A percentile compares a stretch with the other conserved stretches of the same genome.
Evolutionary conservation across 2,888 invertebrate genomes (phyloP).

Genomic region (Podabrus alpinus): DNA sequence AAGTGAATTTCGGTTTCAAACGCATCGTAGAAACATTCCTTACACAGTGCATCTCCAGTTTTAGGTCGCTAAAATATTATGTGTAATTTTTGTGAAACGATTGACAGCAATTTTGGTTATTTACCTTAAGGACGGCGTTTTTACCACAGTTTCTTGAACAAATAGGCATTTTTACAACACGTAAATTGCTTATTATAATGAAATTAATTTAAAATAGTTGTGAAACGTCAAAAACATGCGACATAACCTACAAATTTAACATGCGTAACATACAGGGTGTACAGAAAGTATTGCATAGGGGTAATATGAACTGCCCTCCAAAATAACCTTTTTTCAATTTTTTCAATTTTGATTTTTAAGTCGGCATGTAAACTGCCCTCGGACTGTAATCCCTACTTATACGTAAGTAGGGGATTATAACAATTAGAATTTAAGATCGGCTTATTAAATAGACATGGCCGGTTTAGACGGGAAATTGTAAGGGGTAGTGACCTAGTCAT

Average conservation of each 20-base stretch:
- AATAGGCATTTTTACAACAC: constrained; percentile 66
- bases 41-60: constrained; percentile 90
- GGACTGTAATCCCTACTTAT: no score
- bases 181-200: background rate
- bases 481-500: no score
- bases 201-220: constrained; percentile 23
- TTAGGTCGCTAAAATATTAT: constrained; percentile 77
- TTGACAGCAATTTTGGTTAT: background rate
- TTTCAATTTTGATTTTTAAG: no score
- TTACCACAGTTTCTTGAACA: constrained; percentile 77
- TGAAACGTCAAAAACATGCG: background rate
- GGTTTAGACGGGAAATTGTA: no score
- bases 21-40: constrained; percentile 90
- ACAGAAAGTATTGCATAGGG: no score
- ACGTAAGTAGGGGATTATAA: no score
- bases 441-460: no score
- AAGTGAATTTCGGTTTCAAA: constrained; percentile 95
- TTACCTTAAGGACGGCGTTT: constrained; percentile 76
- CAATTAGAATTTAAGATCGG: no score
- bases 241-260: background rate
- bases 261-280: background rate
- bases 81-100: background rate
- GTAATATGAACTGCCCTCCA: no score
- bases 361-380: no score
- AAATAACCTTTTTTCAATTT: no score